Conservation (phyloP, 2,113 vertebrate genomes). For the Cephalophus harveyi region DNA sequence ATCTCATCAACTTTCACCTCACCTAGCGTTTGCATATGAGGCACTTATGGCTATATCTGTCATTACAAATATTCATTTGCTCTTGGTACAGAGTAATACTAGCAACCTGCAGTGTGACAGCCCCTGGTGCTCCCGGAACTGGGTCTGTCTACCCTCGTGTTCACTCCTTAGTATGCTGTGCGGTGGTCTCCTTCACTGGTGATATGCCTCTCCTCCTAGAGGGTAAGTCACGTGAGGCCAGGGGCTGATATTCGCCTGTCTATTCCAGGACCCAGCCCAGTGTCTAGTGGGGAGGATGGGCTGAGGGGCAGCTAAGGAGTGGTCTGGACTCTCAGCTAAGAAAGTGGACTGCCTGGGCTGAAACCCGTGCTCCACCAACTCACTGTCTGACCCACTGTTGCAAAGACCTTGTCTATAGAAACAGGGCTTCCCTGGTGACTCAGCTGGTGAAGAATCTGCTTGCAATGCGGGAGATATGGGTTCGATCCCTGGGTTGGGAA, state of each 20-base stretch:
- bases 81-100: not conserved
- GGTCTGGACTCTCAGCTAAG: not conserved
- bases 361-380: not conserved
- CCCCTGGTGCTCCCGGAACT: not conserved
- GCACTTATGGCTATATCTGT: not conserved
- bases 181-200: not conserved
- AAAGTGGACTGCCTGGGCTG: not conserved
- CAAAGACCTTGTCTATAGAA: not conserved
- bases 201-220: not conserved
- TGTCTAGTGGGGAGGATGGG: not conserved
- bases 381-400: not conserved
- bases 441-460: not conserved
- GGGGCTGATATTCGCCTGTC: not conserved
- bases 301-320: no score
- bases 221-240: not conserved
- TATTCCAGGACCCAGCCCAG: not conserved
- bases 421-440: not conserved
- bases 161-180: not conserved
- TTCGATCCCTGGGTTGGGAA: not conserved
- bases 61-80: not conserved
- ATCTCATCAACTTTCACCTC: not conserved
- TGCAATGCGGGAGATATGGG: not conserved
- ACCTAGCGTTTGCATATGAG: not conserved
- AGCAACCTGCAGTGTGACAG: not conserved
- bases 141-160: not conserved